Evolutionary conservation across 2,888 invertebrate species (phyloP), one percentile per base, ranked within the genome.

Genomic region (Chironomus riparius): DNA sequence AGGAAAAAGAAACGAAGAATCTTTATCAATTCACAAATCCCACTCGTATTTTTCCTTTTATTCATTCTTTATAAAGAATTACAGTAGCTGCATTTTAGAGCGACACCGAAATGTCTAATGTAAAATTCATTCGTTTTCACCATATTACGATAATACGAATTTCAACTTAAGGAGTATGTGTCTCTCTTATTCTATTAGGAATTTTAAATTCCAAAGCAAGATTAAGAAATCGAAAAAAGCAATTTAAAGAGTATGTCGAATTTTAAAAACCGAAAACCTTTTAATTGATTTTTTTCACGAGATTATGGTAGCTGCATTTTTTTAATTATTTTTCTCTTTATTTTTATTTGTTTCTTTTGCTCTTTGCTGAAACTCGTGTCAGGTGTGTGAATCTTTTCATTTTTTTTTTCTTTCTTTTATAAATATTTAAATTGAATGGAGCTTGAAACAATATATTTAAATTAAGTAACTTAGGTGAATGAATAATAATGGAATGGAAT

Each of bases 191-290:
- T 62, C 62, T 62, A 62, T 62, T 62, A 62, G 21, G 62, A 62
- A 62, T 62, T 22, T 18, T 65, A 73, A 65, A 38, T 24, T 21
- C 18, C 38, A 38, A 61, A 73, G 18, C 47, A 21, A 73, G 73
- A 73, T 73, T 73, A 73, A 73, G 73, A 73, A 73, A 73, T 73
- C 73, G 73, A 73, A 22, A 73, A 73, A 73, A 73, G 73, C 73
- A 73, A 73, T 73, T 73, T 73, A 73, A 73, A 73, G 65, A 65
- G 73, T 73, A 28, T 68, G 68, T 68, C 38, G 24, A 38, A 28
- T 68, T 68, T 24, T 28, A n/a, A 62, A 62, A 62, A 12, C 62
- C 21, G 62, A 62, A 62, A 62, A 62, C 62, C 70, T 73, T 73
- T 73, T 73, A 73, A 73, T 73, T 73, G 73, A 73, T 73, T 73